These are phyloP conservation scores for Drusus annulatus DNA, from an alignment of 1,140 invertebrate genomes.

Conservation along the genomic window DNA sequence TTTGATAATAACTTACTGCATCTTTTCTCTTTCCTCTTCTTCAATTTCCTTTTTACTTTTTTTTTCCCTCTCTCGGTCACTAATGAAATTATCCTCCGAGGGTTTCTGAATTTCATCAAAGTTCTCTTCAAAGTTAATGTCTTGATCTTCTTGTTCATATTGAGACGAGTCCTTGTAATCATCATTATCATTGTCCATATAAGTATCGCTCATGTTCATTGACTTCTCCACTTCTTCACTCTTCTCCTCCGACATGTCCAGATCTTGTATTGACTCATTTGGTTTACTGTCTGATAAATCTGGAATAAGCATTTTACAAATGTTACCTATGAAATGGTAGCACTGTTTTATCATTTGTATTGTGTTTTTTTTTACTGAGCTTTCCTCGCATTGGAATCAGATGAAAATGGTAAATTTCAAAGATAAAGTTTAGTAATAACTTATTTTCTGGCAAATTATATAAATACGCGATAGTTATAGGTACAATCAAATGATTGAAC, in stretches of 20 bases:
- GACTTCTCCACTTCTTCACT: constrained; percentile 57
- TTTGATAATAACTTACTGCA: constrained; percentile 92
- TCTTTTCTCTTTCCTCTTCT: constrained; percentile 92
- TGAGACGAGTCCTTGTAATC: constrained; percentile 58
- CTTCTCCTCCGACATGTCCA: constrained; percentile 48
- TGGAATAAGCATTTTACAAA: not conserved
- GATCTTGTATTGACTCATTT: constrained; percentile 44
- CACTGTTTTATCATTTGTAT: too few relatives aligned
- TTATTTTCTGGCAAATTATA: too few relatives aligned
- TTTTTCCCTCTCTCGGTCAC: constrained; percentile 75
- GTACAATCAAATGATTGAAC: too few relatives aligned
- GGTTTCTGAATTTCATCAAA: constrained; percentile 52
- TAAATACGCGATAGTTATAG: too few relatives aligned
- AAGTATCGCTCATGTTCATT: constrained; percentile 60
- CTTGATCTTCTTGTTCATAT: constrained; percentile 35
- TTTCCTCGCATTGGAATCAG: too few relatives aligned
- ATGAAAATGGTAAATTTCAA: too few relatives aligned
- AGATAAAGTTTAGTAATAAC: too few relatives aligned
- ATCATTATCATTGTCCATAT: constrained; percentile 59
- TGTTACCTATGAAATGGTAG: not conserved
- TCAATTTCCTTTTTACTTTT: constrained; percentile 88
- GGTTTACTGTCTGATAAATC: constrained; percentile 25
- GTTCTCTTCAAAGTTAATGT: constrained; percentile 23
- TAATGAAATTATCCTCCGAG: constrained; percentile 66
- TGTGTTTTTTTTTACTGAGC: too few relatives aligned